Evolutionary conservation across 2,888 invertebrate species (phyloP), one percentile per base, ranked within the genome.

Genomic region (Gortyna flavago): DNA sequence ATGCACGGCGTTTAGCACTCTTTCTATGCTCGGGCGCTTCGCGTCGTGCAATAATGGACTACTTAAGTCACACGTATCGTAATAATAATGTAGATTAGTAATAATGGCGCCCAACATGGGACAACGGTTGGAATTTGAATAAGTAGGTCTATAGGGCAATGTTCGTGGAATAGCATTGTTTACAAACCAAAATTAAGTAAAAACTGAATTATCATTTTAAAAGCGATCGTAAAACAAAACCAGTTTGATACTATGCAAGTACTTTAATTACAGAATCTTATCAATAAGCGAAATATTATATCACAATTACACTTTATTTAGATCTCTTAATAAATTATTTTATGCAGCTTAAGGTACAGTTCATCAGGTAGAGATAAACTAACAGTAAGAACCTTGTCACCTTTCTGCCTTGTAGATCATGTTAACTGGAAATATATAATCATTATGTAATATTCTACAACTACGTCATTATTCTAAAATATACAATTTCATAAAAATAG

Each of bases 221-320:
- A 65, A 41, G 25, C 18, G 13, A 68, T 38, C 9, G 2, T 68
- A 54, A 72, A 21, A 74, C 48, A 54, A 76, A 71, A 74, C 44
- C n/a, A 68, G 66, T 62, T 79, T 77, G 41, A 67, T 76, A 76
- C 48, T 78, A 79, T 80, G 65, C 57, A 83, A 79, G 79, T 83
- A 83, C 68, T 87, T 89, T 85, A 82, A 89, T 89, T 85, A 87
- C 81, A 84, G 32, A 82, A 80, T 80, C 87, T 82, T 86, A 86
- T 72, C 64, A 84, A 68, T 89, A 91, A 91, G 89, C 92, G 91
- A 93, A 92, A 92, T 88, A 93, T 94, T 89, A 93, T 94, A 91
- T 91, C 91, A 91, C 91, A 91, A 88, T 90, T 84, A 89, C 86
- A 89, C 73, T 85, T 84, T 80, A 88, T 79, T 87, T 81, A 85